phyloP scores from a whole-genome alignment of 2,888 invertebrate species.

The Conomelus anceps region DNA sequence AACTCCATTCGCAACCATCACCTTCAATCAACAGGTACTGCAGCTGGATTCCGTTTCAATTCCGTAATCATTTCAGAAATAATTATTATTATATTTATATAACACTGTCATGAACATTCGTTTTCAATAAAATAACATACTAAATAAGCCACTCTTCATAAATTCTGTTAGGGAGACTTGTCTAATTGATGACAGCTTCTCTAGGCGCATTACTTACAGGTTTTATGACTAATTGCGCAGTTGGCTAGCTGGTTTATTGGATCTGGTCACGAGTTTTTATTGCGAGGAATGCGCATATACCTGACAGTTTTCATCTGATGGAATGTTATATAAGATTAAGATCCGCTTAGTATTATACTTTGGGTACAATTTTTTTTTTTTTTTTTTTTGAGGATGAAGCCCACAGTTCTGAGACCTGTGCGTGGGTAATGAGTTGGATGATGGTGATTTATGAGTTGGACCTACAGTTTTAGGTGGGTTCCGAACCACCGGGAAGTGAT shows the following conservation, averaged over 20 bases:
- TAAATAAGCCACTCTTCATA: background rate
- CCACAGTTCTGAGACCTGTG: too few relatives aligned
- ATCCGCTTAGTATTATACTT: too few relatives aligned
- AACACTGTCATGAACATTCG: background rate
- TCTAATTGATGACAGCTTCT: background rate
- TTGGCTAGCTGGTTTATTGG: background rate
- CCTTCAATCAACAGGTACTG: background rate
- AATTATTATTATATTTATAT: background rate
- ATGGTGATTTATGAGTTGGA: too few relatives aligned
- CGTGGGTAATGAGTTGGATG: too few relatives aligned
- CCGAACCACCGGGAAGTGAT: too few relatives aligned
- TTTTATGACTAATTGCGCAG: background rate
- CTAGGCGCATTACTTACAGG: background rate
- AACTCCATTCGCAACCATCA: background rate
- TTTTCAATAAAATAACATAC: background rate
- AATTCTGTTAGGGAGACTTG: background rate
- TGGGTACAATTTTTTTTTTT: too few relatives aligned
- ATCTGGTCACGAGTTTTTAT: background rate
- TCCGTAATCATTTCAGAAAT: background rate
- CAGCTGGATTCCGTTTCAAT: background rate
- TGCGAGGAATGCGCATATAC: background rate
- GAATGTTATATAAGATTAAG: too few relatives aligned
- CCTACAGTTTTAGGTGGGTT: too few relatives aligned
- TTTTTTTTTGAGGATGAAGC: too few relatives aligned
- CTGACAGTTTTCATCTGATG: background rate